Evolutionary conservation across 2,113 vertebrate species (phyloP), one percentile per base, ranked within the genome.

Genomic region (Scopus umbretta): DNA sequence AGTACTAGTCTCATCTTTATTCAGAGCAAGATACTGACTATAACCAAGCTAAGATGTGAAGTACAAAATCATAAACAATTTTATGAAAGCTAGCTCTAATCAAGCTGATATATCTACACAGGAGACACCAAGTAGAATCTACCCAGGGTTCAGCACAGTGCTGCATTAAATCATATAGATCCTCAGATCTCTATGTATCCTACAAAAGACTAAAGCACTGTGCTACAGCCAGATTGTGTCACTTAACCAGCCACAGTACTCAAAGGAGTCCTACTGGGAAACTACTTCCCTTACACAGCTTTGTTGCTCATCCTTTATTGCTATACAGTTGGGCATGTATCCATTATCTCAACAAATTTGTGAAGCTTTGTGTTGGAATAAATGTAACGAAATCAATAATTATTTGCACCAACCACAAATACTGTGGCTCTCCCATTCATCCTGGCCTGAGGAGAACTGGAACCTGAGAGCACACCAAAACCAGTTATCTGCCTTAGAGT

Each of bases 271-370:
- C 12, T 58, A 21, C 38, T 25, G 59, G 18, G 27, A 80, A 84
- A 40, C 12, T 16, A 13, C 16, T 53, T 79, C 40, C 45, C 16
- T n/a, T 15, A 43, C 20, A 30, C 27, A 86, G 9, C 14, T 47
- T 62, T 14, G 9, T 6, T 85, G 30, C 34, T 81, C 26, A 42
- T 14, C 17, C 30, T 42, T 63, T 34, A n/a, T 26, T 38, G 45
- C 27, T 52, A 5, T 7, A 18, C 0, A 2, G 23, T 47, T 42
- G 42, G 34, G 6, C 26, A 52, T 2, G 7, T 9, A 43, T 17
- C 32, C 11, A 8, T 58, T 55, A 40, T 23, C 30, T 56, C 34
- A 82, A 72, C 7, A n/a, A 85, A 32, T 6, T 2, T 29, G 42
- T 71, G 45, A 71, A 94, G 47, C 11, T 66, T 82, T 75, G 15